Evolutionary conservation across 1,140 invertebrate genomes (phyloP), one percentile per base, ranked within the genome.

Genomic region (Macrosteles quadrilineatus): DNA sequence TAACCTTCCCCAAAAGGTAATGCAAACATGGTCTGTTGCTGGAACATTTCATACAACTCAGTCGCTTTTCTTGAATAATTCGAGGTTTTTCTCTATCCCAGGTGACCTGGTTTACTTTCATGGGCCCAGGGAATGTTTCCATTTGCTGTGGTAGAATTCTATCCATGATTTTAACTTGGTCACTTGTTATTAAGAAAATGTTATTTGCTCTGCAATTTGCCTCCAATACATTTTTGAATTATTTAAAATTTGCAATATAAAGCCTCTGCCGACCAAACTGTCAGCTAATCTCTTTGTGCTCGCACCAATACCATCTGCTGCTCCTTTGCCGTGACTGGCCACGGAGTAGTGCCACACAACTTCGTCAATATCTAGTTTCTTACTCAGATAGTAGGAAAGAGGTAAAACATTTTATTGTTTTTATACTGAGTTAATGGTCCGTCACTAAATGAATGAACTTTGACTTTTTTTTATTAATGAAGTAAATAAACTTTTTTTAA

Each of bases 311-410:
- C 75, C 75, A 74, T 75, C 76, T 19, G 73, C 69, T 32, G 71
- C 30, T 25, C 70, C 67, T 71, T 76, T 77, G 17, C 74, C 74
- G 65, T 76, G 76, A n/a, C 76, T 72, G 27, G n/a, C n/a, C n/a
- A 71, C 72, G 40, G n/a, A 69, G 66, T 70, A 76, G n/a, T n/a
- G 55, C 75, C 73, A 36, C 68, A 76, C n/a, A 47, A 68, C 30
- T 67, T 62, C 17, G 62, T 31, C 31, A 32, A 29, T 11, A 69
- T 23, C 17, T 12, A 68, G 29, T 55, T 55, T 68, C 75, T 75
- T 68, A 65, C 66, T 45, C 50, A 36, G 25, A 43, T 36, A 27
- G 14, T 27, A 40, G 66, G 47, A 73, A 53, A 32, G 71, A 69
- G 57, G 70, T 71, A 63, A 69, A 73, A 40, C 36, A 67, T 69